phyloP scores from a whole-genome alignment of 2,888 invertebrate species.

The Brachylomia viminalis region DNA sequence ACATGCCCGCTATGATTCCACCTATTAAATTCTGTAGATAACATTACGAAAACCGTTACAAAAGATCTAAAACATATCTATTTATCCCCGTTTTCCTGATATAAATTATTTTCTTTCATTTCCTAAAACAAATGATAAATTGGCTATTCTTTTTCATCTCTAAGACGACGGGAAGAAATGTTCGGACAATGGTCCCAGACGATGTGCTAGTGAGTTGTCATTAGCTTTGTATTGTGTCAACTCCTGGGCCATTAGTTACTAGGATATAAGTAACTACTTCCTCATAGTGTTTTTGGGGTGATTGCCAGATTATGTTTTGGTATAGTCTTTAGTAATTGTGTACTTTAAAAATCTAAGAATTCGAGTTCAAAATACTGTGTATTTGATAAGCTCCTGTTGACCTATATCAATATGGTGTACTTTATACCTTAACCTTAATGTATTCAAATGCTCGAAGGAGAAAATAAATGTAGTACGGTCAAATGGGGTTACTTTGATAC shows the following conservation, averaged over 20 bases:
- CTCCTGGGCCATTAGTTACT: constrained; percentile 31
- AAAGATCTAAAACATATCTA: neutral
- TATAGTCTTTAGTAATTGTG: too few relatives aligned
- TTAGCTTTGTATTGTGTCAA: constrained; percentile 23
- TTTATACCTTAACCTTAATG: too few relatives aligned
- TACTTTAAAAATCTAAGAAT: too few relatives aligned
- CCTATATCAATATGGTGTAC: too few relatives aligned
- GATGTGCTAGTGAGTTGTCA: constrained; percentile 34
- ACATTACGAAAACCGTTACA: neutral
- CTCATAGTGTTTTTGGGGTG: neutral
- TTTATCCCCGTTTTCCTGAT: neutral
- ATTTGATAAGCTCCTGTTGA: too few relatives aligned
- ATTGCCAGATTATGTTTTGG: neutral
- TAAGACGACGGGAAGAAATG: constrained; percentile 16
- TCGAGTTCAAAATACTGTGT: too few relatives aligned
- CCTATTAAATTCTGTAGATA: neutral
- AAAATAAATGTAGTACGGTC: too few relatives aligned
- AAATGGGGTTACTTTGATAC: too few relatives aligned
- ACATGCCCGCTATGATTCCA: neutral
- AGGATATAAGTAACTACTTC: neutral
- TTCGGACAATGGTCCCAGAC: constrained; percentile 24
- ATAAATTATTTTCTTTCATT: neutral
- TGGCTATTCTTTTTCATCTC: constrained; percentile 13
- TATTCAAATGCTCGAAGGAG: too few relatives aligned
- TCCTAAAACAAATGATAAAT: constrained; percentile 18